Conservation (phyloP, 2,888 invertebrate genomes). For the Rotaria sp. region DNA sequence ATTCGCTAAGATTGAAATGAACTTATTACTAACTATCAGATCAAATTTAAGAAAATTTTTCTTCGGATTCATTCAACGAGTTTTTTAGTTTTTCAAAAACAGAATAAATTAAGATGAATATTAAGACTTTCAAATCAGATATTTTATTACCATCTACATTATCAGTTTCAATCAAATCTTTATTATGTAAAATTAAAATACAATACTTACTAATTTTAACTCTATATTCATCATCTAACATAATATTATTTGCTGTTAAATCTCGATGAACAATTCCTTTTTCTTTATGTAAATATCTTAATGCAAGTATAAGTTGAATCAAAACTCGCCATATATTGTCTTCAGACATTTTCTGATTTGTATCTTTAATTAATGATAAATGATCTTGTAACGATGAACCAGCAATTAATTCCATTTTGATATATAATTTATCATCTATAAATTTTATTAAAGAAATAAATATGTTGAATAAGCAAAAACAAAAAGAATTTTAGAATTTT, state of each 20-base stretch:
- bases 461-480: neutral
- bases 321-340: conserved; percentile 56
- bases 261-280: conserved; percentile 56
- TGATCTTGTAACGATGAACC: conserved; percentile 54
- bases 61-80: no score
- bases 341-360: conserved; percentile 52
- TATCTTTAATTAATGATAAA: conserved; percentile 56
- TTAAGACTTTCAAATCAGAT: no score
- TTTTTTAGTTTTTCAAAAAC: no score
- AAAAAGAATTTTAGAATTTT: conserved; percentile 37
- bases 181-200: no score
- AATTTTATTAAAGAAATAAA: neutral
- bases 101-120: no score
- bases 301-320: conserved; percentile 55
- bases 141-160: no score
- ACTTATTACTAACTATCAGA: no score
- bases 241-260: conserved; percentile 55
- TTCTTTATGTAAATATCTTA: conserved; percentile 57
- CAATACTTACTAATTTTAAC: conserved; percentile 53
- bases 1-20: no score
- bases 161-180: no score
- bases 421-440: conserved; percentile 53
- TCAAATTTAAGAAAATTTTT: no score
- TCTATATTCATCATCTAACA: conserved; percentile 54
- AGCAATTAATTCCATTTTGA: conserved; percentile 58